A percentile compares a stretch with the other conserved stretches of the same genome.
These are phyloP conservation scores for Huso huso DNA, from an alignment of 2,797 vertebrate species.

Conservation along the genomic window DNA sequence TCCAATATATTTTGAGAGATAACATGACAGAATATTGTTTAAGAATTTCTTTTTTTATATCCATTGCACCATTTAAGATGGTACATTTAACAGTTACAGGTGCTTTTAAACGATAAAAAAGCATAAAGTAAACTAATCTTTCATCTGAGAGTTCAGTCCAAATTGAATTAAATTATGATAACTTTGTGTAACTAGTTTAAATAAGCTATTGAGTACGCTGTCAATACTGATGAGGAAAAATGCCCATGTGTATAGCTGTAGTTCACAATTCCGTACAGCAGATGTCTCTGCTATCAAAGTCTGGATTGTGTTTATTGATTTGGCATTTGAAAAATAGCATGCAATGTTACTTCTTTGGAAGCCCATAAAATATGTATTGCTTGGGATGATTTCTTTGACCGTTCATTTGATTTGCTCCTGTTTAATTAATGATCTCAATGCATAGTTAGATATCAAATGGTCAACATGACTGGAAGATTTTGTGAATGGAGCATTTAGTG, in stretches of 20 bases:
- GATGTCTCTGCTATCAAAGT: conserved; percentile 61
- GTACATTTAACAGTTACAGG: no score
- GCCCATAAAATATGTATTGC: conserved; percentile 45
- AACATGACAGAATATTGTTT: no score
- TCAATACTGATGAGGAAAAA: background rate
- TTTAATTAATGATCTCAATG: conserved; percentile 65
- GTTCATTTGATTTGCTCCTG: conserved; percentile 37
- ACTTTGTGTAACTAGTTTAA: no score
- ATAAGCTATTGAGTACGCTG: background rate
- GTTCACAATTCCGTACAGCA: conserved; percentile 56
- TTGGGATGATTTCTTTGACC: conserved; percentile 38
- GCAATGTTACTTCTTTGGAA: conserved; percentile 43
- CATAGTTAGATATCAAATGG: conserved; percentile 45
- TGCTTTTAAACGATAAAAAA: no score
- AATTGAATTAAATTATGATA: no score
- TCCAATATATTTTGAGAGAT: no score
- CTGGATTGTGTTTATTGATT: conserved; percentile 35
- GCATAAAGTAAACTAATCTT: no score
- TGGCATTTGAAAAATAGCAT: conserved; percentile 42
- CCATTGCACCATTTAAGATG: no score
- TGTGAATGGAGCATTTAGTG: conserved; percentile 61
- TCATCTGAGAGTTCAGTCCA: no score
- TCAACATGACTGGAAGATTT: conserved; percentile 44
- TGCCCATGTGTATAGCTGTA: conserved; percentile 40
- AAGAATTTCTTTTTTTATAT: no score